Percentiles rank a stretch among this genome's conserved stretches.
phyloP scores from a whole-genome alignment of 92 coral and sea anemone species.

The Epizoanthus stellaris region DNA sequence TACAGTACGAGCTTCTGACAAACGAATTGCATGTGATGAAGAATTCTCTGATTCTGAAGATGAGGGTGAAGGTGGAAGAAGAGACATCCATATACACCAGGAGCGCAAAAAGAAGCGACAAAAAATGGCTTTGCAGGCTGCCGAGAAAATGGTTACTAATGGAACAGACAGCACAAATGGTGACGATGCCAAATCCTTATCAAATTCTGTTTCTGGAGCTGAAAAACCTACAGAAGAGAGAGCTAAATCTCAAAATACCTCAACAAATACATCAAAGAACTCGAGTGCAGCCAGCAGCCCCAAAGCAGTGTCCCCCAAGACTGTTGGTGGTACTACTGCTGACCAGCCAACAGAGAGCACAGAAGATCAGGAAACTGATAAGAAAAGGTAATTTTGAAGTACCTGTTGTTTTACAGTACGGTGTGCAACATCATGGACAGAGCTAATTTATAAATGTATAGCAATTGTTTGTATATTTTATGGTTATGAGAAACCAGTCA shows the following conservation, averaged over 20 bases:
- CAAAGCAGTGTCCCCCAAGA: constrained; percentile 82
- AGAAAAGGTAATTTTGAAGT: constrained; percentile 60
- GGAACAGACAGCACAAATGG: constrained; percentile 83
- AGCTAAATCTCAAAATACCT: constrained; percentile 25
- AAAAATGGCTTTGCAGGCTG: constrained; percentile 47
- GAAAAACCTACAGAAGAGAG: constrained; percentile 18
- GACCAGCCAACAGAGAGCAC: constrained; percentile 65
- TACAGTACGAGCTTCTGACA: constrained; percentile 92
- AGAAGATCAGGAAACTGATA: constrained; percentile 69
- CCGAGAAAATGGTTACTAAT: constrained; percentile 85
- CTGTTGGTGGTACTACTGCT: constrained; percentile 74
- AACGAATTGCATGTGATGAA: constrained; percentile 83
- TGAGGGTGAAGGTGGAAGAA: constrained; percentile 88
- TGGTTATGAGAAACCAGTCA: too few relatives aligned
- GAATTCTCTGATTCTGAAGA: constrained; percentile 99
- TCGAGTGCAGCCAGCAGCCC: constrained; percentile 70
- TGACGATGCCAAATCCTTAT: constrained; percentile 66
- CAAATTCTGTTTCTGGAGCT: constrained; percentile 26
- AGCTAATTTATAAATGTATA: too few relatives aligned
- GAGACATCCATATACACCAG: constrained; percentile 69
- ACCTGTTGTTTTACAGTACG: not conserved
- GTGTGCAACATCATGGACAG: too few relatives aligned
- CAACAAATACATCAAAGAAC: constrained; percentile 50
- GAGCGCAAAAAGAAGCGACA: constrained; percentile 80
- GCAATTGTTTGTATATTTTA: too few relatives aligned